These are phyloP conservation scores for Macrochelys suwanniensis DNA, from an alignment of 2,797 vertebrate species.

Conservation along the genomic window DNA sequence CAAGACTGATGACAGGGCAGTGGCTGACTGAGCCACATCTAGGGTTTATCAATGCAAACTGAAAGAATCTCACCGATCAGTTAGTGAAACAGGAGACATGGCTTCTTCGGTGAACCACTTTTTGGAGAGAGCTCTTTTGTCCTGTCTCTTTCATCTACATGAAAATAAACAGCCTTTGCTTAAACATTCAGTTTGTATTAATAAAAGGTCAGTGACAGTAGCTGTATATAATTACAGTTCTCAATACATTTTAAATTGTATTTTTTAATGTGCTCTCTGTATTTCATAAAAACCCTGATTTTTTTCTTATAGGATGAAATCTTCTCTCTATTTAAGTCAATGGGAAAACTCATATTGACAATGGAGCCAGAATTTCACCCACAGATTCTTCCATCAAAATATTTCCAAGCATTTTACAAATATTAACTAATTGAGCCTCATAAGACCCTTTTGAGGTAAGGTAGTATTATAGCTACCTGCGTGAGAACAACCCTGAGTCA, in stretches of 20 bases:
- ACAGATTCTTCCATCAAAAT: background rate
- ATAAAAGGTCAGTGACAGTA: conserved; percentile 21
- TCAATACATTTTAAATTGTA: background rate
- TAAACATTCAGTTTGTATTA: conserved; percentile 38
- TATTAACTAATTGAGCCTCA: background rate
- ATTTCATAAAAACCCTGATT: background rate
- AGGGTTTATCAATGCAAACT: conserved; percentile 80
- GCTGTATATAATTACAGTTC: background rate
- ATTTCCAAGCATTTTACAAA: background rate
- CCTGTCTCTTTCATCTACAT: conserved; percentile 63
- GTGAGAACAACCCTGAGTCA: background rate
- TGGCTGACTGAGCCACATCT: conserved; percentile 45
- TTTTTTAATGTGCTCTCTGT: background rate
- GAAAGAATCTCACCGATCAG: conserved; percentile 85
- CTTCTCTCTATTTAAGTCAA: fast-evolving
- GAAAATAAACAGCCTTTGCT: conserved; percentile 63
- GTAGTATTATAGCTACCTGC: fast-evolving
- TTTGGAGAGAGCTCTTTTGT: conserved; percentile 64
- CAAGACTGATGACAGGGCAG: conserved; percentile 88
- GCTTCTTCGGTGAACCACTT: conserved; percentile 72
- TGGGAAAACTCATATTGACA: background rate
- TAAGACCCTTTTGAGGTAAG: background rate
- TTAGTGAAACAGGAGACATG: conserved; percentile 84
- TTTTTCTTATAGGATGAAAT: background rate
- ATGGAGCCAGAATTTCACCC: background rate